Evolutionary conservation across 2,797 vertebrate species (phyloP).

Genomic region (Sardinella longiceps): DNA sequence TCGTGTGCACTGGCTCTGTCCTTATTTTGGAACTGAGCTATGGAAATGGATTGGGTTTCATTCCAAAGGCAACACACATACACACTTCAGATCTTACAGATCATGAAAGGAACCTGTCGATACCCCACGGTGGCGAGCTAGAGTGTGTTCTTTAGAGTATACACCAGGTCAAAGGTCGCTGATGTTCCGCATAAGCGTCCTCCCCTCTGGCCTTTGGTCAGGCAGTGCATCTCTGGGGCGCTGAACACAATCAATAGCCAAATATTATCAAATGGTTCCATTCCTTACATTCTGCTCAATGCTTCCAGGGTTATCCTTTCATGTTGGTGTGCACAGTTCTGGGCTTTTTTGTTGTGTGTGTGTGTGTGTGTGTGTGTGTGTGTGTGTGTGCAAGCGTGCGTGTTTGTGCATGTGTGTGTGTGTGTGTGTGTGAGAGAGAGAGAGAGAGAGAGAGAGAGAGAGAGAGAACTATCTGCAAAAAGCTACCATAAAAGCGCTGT

Average conservation of each 20-base stretch:
- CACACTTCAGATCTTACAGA: background rate
- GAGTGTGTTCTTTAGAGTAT: background rate
- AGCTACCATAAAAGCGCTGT: background rate
- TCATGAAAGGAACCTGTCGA: no score
- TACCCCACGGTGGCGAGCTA: background rate
- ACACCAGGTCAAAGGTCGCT: background rate
- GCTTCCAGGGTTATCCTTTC: background rate
- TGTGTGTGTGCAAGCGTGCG: background rate
- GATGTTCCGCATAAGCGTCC: background rate
- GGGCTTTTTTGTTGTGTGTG: background rate
- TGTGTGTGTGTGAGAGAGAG: background rate
- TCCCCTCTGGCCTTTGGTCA: background rate
- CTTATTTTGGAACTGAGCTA: background rate
- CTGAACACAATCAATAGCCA: slow-evolving; percentile 9
- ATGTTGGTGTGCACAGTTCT: background rate
- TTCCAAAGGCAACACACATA: background rate
- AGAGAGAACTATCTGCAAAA: background rate
- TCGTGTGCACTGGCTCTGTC: no score
- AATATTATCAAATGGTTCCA: background rate
- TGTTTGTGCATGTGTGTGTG: background rate
- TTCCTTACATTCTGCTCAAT: background rate
- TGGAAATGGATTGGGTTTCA: background rate
- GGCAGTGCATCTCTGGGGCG: background rate
- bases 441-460: background rate
- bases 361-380: background rate